Percentiles rank a stretch among this genome's conserved stretches.
Conservation (phyloP, 2,797 vertebrate genomes). For the Choloepus didactylus region DNA sequence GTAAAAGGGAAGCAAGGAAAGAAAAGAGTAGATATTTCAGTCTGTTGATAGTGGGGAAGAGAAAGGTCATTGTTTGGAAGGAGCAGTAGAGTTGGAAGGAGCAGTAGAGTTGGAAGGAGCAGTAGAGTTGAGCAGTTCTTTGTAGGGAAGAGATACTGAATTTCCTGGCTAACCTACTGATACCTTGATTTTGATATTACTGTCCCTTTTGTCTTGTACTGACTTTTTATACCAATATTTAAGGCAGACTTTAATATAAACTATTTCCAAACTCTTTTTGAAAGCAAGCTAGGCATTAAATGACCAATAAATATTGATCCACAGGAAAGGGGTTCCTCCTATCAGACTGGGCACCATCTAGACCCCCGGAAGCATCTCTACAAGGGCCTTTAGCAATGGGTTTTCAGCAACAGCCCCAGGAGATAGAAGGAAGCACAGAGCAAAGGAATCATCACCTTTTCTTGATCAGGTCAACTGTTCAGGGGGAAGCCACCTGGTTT, state of each 20-base stretch:
- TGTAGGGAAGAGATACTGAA: not conserved
- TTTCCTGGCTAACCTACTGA: not conserved
- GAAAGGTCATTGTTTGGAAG: not conserved
- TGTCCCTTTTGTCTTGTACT: not conserved
- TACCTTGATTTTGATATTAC: not conserved
- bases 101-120: too few species aligned
- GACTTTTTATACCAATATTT: not conserved
- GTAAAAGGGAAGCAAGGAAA: not conserved
- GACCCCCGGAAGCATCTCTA: not conserved
- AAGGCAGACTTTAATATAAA: not conserved
- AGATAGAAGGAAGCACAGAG: not conserved
- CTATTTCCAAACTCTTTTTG: not conserved
- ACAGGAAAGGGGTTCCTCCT: not conserved
- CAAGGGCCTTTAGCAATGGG: not conserved
- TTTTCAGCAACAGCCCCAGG: not conserved
- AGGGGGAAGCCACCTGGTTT: not conserved
- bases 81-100: too few species aligned
- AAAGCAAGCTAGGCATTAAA: not conserved
- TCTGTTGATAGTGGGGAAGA: not conserved
- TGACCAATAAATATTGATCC: not conserved
- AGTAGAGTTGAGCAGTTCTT: too few species aligned
- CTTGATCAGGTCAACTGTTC: not conserved
- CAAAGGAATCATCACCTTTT: not conserved
- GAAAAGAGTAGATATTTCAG: not conserved
- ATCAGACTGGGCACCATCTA: not conserved